These are phyloP conservation scores for Actinemys pallida DNA, from an alignment of 2,113 vertebrate species.

Conservation along the genomic window DNA sequence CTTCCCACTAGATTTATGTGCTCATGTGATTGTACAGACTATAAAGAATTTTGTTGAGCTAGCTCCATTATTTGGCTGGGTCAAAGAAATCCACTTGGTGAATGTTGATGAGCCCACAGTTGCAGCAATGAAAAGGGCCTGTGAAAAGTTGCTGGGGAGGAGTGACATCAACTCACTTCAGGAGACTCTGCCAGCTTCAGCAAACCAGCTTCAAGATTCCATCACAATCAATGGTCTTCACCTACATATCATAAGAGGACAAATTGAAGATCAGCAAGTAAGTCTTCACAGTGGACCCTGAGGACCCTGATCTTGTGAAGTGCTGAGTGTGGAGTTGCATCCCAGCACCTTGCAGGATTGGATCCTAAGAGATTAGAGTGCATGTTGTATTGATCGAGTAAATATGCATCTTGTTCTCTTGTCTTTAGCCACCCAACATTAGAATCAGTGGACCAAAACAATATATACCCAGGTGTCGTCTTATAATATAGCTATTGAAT, in stretches of 20 bases:
- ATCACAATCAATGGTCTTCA: constrained; percentile 24
- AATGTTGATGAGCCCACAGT: constrained; percentile 84
- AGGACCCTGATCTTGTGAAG: neutral
- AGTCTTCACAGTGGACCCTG: neutral
- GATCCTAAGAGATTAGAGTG: neutral
- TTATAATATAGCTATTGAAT: neutral
- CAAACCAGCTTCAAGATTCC: accelerated
- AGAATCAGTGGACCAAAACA: neutral
- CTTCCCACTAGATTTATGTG: constrained; percentile 84
- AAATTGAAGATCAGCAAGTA: constrained; percentile 82
- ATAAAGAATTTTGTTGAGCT: constrained; percentile 58
- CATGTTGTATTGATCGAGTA: neutral
- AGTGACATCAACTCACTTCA: neutral
- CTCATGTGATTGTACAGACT: constrained; percentile 77
- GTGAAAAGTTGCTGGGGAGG: constrained; percentile 27
- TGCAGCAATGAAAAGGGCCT: constrained; percentile 80
- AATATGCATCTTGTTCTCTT: neutral
- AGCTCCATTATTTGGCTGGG: accelerated
- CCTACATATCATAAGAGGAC: constrained; percentile 67
- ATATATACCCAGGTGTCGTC: neutral
- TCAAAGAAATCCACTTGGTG: constrained; percentile 83
- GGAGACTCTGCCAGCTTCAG: neutral
- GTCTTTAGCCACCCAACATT: neutral
- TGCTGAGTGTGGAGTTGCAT: neutral
- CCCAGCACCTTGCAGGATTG: neutral